These are phyloP conservation scores for Notolabrus celidotus DNA, from an alignment of 2,797 vertebrate genomes.

Conservation along the genomic window DNA sequence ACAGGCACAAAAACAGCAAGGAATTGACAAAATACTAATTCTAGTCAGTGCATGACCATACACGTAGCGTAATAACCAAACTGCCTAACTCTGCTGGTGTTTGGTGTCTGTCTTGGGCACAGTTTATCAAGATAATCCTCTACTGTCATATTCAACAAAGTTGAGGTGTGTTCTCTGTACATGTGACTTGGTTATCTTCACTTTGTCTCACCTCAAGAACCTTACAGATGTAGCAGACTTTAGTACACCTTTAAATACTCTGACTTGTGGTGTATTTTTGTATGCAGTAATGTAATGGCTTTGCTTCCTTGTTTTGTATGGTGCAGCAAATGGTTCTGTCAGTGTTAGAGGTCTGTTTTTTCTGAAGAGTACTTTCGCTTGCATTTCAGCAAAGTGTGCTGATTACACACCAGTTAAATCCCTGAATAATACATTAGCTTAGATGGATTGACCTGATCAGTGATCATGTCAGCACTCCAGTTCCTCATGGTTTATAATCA, in stretches of 20 bases:
- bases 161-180: neutral
- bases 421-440: constrained; percentile 70
- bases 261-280: constrained; percentile 40
- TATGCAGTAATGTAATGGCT: constrained; percentile 5
- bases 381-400: constrained; percentile 46
- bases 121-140: constrained; percentile 44
- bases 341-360: constrained; percentile 57
- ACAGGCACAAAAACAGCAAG: neutral
- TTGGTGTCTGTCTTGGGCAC: constrained; percentile 5
- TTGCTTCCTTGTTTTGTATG: constrained; percentile 7
- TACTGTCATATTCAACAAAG: constrained; percentile 16
- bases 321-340: constrained; percentile 17
- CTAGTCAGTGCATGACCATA: neutral
- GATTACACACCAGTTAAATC: constrained; percentile 50
- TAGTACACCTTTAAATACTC: neutral
- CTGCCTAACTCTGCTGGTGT: constrained; percentile 18
- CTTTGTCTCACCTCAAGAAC: constrained; percentile 4
- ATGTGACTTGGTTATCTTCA: neutral
- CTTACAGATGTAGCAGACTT: neutral
- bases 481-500: constrained; percentile 15
- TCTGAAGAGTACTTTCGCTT: constrained; percentile 34
- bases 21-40: constrained; percentile 2
- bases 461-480: constrained; percentile 37
- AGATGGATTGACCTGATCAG: constrained; percentile 49
- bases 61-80: constrained; percentile 24